Evolutionary conservation across 2,797 vertebrate genomes (phyloP).

Genomic region (Phrynocephalus vlangalii): DNA sequence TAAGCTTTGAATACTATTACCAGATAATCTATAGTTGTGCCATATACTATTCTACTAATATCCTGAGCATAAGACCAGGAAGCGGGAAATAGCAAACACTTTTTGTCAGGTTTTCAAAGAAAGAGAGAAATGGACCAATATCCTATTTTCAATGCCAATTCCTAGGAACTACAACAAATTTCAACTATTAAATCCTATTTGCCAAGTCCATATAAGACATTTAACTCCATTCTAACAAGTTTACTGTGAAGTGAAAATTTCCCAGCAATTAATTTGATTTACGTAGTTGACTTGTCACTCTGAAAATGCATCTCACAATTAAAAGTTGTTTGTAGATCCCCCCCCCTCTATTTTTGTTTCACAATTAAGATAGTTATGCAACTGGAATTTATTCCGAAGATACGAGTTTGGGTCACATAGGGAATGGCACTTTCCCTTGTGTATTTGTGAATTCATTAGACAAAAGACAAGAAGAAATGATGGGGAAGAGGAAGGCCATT

Average conservation of each 20-base stretch:
- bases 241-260: neutral
- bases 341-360: neutral
- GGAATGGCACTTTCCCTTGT: neutral
- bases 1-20: conserved; percentile 23
- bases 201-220: neutral
- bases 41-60: conserved; percentile 34
- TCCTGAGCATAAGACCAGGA: neutral
- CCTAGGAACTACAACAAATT: neutral
- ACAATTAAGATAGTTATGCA: neutral
- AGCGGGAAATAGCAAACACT: conserved; percentile 34
- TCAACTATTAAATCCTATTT: neutral
- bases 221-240: neutral
- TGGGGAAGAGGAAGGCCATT: neutral
- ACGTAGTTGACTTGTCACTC: neutral
- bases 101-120: conserved; percentile 1
- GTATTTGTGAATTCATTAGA: neutral
- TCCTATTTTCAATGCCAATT: neutral
- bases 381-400: conserved; percentile 5
- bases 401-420: too few relatives aligned
- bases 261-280: neutral
- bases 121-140: neutral
- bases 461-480: conserved; percentile 3
- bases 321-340: neutral
- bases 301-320: neutral
- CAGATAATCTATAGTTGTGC: conserved; percentile 51